Percentiles rank a stretch among this genome's conserved stretches.
phyloP scores from a whole-genome alignment of 2,888 invertebrate species.

The Stenurella melanura region DNA sequence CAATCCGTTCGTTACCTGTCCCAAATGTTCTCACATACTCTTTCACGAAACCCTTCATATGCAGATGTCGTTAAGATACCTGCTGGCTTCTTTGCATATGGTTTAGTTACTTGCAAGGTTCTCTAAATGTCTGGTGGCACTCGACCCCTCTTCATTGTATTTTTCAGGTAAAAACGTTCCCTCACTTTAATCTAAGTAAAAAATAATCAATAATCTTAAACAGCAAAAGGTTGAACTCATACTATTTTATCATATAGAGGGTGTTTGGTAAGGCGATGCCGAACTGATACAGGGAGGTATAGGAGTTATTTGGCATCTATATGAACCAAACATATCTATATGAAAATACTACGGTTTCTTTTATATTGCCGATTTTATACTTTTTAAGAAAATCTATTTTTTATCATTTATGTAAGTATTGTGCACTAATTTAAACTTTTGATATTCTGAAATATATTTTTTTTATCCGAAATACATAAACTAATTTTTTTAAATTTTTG shows the following conservation, averaged over 20 bases:
- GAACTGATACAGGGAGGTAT: too few relatives aligned
- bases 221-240: not conserved
- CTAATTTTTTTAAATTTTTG: too few relatives aligned
- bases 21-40: conserved; percentile 64
- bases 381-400: too few relatives aligned
- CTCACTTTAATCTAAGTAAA: conserved; percentile 44
- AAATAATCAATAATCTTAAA: conserved; percentile 53
- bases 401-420: too few relatives aligned
- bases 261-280: too few relatives aligned
- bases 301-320: too few relatives aligned
- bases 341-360: too few relatives aligned
- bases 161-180: conserved; percentile 48
- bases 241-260: conserved; percentile 9
- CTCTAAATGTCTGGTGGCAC: conserved; percentile 48
- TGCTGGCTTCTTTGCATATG: conserved; percentile 72
- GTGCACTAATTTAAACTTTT: too few relatives aligned
- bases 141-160: conserved; percentile 41
- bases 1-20: conserved; percentile 70
- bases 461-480: too few relatives aligned
- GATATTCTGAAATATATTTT: too few relatives aligned
- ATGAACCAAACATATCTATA: too few relatives aligned
- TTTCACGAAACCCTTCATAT: conserved; percentile 53
- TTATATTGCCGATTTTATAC: too few relatives aligned
- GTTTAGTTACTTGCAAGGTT: conserved; percentile 52
- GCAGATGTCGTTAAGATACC: conserved; percentile 71